Conservation (phyloP, 2,888 invertebrate species). For the Leptogaster cylindrica region DNA sequence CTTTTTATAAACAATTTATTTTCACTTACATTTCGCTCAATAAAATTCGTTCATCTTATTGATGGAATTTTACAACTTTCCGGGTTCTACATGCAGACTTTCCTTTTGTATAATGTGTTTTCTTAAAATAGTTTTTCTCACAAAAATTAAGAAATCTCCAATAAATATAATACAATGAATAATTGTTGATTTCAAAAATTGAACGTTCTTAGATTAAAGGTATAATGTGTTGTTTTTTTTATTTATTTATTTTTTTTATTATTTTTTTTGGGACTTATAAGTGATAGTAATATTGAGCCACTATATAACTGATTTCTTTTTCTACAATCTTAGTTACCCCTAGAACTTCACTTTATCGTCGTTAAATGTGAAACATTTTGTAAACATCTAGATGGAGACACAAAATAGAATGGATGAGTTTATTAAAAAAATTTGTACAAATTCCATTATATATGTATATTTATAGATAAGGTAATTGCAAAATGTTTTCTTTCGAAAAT, state of each 20-base stretch:
- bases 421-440: slow-evolving; percentile 20
- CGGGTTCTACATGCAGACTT: neutral
- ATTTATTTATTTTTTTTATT: neutral
- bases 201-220: slow-evolving; percentile 9
- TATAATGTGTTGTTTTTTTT: no score
- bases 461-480: neutral
- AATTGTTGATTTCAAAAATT: slow-evolving; percentile 20
- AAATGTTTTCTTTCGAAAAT: neutral
- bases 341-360: no score
- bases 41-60: slow-evolving; percentile 18
- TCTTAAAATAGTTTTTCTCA: slow-evolving; percentile 38
- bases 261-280: slow-evolving; percentile 3
- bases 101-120: slow-evolving; percentile 28
- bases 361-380: no score
- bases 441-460: slow-evolving; percentile 5
- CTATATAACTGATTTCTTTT: slow-evolving; percentile 3
- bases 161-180: slow-evolving; percentile 18
- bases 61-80: slow-evolving; percentile 23
- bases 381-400: slow-evolving; percentile 32
- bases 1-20: slow-evolving; percentile 38
- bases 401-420: slow-evolving; percentile 24
- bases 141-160: slow-evolving; percentile 11
- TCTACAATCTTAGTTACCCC: neutral
- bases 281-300: slow-evolving; percentile 29
- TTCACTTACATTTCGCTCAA: slow-evolving; percentile 20